Evolutionary conservation across 23 tunicate genomes (phyloP), one percentile per base, ranked within the genome.

Genomic region (Corella eumyota): DNA sequence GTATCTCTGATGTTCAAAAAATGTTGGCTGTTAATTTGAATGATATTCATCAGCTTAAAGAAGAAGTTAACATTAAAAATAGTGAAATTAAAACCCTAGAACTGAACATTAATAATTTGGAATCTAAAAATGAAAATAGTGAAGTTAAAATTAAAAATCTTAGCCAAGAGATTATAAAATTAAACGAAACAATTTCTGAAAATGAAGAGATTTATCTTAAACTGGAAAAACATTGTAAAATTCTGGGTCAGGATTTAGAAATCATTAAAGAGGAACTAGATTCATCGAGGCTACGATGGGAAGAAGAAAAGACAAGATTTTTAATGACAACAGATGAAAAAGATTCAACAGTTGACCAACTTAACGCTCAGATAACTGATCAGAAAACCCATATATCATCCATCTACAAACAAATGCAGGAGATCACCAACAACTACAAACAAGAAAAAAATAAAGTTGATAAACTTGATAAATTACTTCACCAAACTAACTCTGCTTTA

Each of bases 31-130:
- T 79, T n/a, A 72, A 81, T 51, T 56, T 72, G 31, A 69, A 66
- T 5, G 79, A 81, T 24, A 81, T 81, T 25, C 64, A 73, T n/a
- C 37, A 59, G 25, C 56, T 81, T 20, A 81, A 81, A 51, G 15
- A 50, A 0, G 64, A 65, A 15, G 37, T 81, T 21, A 26, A n/a
- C 20, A 6, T 45, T 36, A 72, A 33, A 23, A 36, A 69, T 0
- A 54, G 33, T 6, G 79, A 72, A 1, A 48, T 81, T 5, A 34
- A 60, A 20, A 68, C 50, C 9, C 40, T 52, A 15, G 33, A 56
- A 27, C 11, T 15, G 4, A 37, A 28, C 0, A 58, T 49, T 17
- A 44, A 59, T 21, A 58, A 45, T 9, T 32, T 81, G 45, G 26
- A 65, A 3, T 11, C 29, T 6, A 64, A 66, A 36, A 56, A 36